Conservation (phyloP, 1,140 invertebrate species). For the Brachionus angularis region DNA sequence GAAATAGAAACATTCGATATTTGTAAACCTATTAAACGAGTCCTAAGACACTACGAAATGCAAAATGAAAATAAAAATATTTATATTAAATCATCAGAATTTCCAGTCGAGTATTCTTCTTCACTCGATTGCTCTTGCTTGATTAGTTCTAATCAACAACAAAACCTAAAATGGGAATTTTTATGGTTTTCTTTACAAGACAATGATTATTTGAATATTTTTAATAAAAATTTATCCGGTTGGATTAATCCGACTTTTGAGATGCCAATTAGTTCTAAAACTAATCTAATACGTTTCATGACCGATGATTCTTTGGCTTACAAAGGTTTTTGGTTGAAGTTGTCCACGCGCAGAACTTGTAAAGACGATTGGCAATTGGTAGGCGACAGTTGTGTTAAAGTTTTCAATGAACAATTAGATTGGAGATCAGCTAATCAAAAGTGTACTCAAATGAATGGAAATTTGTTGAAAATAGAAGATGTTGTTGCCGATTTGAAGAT, state of each 20-base stretch:
- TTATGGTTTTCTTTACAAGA: slow-evolving; percentile 35
- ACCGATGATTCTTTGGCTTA: slow-evolving; percentile 39
- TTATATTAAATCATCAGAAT: slow-evolving; percentile 41
- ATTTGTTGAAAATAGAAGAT: slow-evolving; percentile 35
- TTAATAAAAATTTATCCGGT: neutral
- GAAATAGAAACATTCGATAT: slow-evolving; percentile 27
- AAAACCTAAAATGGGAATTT: neutral
- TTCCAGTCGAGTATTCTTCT: slow-evolving; percentile 34
- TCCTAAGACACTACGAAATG: too few species aligned
- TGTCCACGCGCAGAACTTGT: neutral
- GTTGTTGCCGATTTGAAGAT: slow-evolving; percentile 22
- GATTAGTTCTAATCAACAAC: neutral
- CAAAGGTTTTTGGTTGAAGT: slow-evolving; percentile 33
- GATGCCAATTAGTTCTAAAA: neutral
- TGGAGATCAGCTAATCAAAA: slow-evolving; percentile 33
- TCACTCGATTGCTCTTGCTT: slow-evolving; percentile 10
- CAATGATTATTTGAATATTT: slow-evolving; percentile 23
- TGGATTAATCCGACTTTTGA: slow-evolving; percentile 36
- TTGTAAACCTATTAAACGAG: neutral
- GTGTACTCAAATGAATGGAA: slow-evolving; percentile 22
- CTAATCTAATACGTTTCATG: neutral
- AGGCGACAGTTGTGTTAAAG: slow-evolving; percentile 32
- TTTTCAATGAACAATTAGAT: slow-evolving; percentile 14
- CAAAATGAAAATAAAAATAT: neutral
- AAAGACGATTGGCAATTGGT: slow-evolving; percentile 40